Evolutionary conservation across 2,888 invertebrate genomes (phyloP).

Genomic region (Pterostichus niger): DNA sequence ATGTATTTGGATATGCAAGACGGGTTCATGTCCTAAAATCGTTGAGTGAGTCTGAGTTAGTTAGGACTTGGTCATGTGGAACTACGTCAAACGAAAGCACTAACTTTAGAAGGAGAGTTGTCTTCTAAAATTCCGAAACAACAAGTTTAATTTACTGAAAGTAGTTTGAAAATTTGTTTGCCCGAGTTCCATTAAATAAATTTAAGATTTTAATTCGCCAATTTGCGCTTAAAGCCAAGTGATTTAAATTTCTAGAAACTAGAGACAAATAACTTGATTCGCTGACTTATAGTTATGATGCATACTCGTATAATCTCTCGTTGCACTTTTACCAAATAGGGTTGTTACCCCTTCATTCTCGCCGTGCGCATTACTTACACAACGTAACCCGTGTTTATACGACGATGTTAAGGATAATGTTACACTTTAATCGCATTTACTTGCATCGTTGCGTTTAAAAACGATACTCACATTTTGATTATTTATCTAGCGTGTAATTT

Average conservation of each 20-base stretch:
- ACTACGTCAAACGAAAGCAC: too few species aligned
- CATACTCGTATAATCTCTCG: too few species aligned
- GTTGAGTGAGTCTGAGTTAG: too few species aligned
- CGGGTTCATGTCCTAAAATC: too few species aligned
- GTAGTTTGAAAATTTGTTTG: too few species aligned
- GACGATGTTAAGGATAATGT: not conserved
- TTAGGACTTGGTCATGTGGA: too few species aligned
- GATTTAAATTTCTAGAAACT: not conserved
- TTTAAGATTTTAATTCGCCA: not conserved
- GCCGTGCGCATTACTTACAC: not conserved
- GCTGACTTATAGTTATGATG: not conserved
- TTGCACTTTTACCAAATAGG: not conserved
- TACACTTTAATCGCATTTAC: constrained; percentile 1
- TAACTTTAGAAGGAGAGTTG: too few species aligned
- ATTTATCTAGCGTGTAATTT: constrained; percentile 8
- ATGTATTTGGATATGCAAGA: too few species aligned
- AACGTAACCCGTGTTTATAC: constrained; percentile 3
- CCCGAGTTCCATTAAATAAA: not conserved
- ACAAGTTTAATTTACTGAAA: too few species aligned
- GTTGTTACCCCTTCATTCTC: not conserved
- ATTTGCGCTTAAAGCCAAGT: not conserved
- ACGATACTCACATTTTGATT: not conserved
- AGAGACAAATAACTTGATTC: not conserved
- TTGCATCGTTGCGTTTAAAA: constrained; percentile 5
- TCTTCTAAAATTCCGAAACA: too few species aligned